These are phyloP conservation scores for Caenorhabditis macrosperma DNA, from an alignment of 2,888 invertebrate genomes.

Conservation along the genomic window DNA sequence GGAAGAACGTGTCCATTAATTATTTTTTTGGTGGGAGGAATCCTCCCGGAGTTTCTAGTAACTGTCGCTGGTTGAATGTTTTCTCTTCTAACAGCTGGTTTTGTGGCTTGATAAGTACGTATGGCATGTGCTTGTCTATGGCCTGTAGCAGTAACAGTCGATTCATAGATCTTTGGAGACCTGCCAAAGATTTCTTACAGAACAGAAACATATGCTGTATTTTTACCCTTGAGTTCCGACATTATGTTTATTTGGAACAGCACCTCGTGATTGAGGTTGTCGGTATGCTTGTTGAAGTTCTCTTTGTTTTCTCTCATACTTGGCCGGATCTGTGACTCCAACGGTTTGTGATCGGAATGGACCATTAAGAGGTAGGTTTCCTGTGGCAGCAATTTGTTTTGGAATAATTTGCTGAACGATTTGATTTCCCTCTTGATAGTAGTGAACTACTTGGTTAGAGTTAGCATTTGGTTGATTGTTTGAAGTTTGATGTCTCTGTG, in stretches of 20 bases:
- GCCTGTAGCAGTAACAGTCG: slow-evolving; percentile 40
- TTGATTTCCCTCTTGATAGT: slow-evolving; percentile 51
- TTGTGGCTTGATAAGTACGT: slow-evolving; percentile 45
- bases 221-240: not conserved
- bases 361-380: slow-evolving; percentile 42
- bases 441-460: slow-evolving; percentile 49
- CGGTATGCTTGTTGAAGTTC: slow-evolving; percentile 36
- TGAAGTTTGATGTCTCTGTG: too few relatives aligned
- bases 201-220: not conserved
- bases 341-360: slow-evolving; percentile 34
- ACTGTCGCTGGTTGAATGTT: slow-evolving; percentile 24
- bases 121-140: slow-evolving; percentile 53
- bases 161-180: slow-evolving; percentile 41
- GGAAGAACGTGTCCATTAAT: slow-evolving; percentile 52
- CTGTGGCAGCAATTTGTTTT: slow-evolving; percentile 30
- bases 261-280: slow-evolving; percentile 28
- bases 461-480: slow-evolving; percentile 19
- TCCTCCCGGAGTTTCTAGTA: slow-evolving; percentile 40
- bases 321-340: slow-evolving; percentile 7
- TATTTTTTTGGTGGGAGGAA: slow-evolving; percentile 14
- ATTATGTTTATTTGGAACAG: not conserved
- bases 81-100: slow-evolving; percentile 6
- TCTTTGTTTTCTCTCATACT: slow-evolving; percentile 35
- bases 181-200: too few relatives aligned
- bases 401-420: slow-evolving; percentile 54